A percentile compares a stretch with the other conserved stretches of the same genome.
These are phyloP conservation scores for Saccostrea echinata DNA, from an alignment of 1,140 invertebrate genomes.

Conservation along the genomic window DNA sequence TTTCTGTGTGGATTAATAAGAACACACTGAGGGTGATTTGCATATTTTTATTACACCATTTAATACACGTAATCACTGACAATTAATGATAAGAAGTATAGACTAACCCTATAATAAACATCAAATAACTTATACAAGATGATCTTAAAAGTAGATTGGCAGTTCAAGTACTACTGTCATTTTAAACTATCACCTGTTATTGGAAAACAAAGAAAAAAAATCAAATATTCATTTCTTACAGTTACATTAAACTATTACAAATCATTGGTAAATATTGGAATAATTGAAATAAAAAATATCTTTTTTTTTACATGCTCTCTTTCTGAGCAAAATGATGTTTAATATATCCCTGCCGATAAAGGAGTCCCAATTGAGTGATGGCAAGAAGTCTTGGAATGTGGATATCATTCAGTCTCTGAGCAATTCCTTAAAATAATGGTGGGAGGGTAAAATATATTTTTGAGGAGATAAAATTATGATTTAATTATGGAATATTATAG, in stretches of 20 bases:
- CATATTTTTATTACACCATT: not conserved
- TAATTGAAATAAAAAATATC: not conserved
- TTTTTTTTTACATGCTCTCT: not conserved
- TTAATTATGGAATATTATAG: not conserved
- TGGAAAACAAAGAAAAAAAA: not conserved
- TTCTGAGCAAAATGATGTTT: not conserved
- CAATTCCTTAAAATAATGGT: not conserved
- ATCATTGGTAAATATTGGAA: not conserved
- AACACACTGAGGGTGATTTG: not conserved
- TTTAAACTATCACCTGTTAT: not conserved
- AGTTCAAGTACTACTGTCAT: not conserved
- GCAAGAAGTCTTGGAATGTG: constrained; percentile 20
- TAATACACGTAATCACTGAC: not conserved
- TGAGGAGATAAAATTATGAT: not conserved
- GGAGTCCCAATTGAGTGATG: not conserved
- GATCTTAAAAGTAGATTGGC: not conserved
- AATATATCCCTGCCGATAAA: not conserved
- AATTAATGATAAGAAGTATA: not conserved
- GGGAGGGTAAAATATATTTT: not conserved
- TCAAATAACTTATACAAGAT: not conserved
- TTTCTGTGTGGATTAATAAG: not conserved
- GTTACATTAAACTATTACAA: not conserved
- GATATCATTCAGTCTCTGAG: not conserved
- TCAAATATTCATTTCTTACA: not conserved
- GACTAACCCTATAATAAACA: not conserved